Evolutionary conservation across 2,113 vertebrate species (phyloP).

Genomic region (Rafetus swinhoei): DNA sequence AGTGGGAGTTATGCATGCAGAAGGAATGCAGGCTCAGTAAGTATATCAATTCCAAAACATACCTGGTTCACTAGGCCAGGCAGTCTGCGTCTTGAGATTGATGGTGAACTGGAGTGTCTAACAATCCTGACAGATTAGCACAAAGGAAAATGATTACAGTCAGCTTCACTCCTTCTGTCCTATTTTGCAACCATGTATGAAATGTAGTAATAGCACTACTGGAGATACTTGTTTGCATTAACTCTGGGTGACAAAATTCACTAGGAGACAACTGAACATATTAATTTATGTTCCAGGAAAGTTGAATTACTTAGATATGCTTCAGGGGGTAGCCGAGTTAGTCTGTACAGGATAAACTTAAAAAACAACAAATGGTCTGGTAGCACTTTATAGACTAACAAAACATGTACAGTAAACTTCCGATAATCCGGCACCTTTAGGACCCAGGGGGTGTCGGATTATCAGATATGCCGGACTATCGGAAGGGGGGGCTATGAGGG

Average conservation of each 20-base stretch:
- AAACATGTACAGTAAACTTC: no score
- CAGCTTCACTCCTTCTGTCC: background rate
- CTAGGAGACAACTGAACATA: background rate
- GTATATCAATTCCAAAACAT: slow-evolving; percentile 8
- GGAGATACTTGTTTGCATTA: slow-evolving; percentile 32
- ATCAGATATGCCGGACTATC: no score
- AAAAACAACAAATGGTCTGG: no score
- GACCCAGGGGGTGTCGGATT: no score
- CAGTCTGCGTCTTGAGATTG: background rate
- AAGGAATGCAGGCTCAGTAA: slow-evolving; percentile 9
- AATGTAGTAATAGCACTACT: background rate
- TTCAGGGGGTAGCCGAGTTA: no score
- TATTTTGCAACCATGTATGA: background rate
- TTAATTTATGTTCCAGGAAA: slow-evolving; percentile 13
- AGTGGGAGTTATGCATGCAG: slow-evolving; percentile 24
- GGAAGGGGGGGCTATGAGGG: no score
- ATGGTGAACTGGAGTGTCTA: background rate
- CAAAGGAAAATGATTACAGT: background rate
- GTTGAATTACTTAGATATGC: slow-evolving; percentile 4
- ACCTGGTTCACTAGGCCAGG: background rate
- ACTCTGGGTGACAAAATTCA: background rate
- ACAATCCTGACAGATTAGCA: background rate
- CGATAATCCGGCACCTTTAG: no score
- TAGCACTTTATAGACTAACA: no score
- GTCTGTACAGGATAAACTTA: no score